phyloP scores from a whole-genome alignment of 2,113 vertebrate species.

The Chunga burmeisteri region DNA sequence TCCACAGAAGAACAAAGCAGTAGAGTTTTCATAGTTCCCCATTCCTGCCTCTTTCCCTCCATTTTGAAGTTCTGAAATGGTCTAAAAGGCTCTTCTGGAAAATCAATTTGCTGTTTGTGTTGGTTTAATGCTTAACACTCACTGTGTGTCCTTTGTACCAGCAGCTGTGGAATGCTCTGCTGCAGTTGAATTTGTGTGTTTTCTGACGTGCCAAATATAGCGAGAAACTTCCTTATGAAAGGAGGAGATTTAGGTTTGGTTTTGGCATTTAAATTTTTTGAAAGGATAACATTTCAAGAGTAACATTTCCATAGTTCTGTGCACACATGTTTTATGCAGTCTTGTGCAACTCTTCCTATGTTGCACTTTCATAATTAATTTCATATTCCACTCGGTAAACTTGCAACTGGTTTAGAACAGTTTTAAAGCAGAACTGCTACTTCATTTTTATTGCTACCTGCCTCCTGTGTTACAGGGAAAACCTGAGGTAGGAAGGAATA shows the following conservation, averaged over 20 bases:
- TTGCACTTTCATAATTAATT: neutral
- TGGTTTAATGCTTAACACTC: constrained; percentile 59
- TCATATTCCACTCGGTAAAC: neutral
- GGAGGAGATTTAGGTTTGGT: neutral
- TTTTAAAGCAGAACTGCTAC: neutral
- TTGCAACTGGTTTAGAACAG: neutral
- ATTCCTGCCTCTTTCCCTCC: neutral
- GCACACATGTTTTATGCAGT: neutral
- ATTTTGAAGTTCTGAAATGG: constrained; percentile 10
- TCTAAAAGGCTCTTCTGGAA: constrained; percentile 28
- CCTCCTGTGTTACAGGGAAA: neutral
- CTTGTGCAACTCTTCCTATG: neutral
- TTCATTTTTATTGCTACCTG: neutral
- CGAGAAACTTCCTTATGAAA: neutral
- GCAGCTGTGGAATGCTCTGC: constrained; percentile 22
- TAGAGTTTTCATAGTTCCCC: neutral
- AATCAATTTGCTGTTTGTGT: constrained; percentile 40
- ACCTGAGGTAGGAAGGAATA: neutral
- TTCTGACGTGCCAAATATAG: neutral
- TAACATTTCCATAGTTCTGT: neutral
- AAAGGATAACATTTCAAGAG: neutral
- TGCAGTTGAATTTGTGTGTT: neutral
- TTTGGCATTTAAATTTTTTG: neutral
- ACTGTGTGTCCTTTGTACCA: constrained; percentile 10
- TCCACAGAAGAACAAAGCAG: neutral